A percentile compares a stretch with the other conserved stretches of the same genome.
phyloP scores from a whole-genome alignment of 2,797 vertebrate species.

The Chelon labrosus region DNA sequence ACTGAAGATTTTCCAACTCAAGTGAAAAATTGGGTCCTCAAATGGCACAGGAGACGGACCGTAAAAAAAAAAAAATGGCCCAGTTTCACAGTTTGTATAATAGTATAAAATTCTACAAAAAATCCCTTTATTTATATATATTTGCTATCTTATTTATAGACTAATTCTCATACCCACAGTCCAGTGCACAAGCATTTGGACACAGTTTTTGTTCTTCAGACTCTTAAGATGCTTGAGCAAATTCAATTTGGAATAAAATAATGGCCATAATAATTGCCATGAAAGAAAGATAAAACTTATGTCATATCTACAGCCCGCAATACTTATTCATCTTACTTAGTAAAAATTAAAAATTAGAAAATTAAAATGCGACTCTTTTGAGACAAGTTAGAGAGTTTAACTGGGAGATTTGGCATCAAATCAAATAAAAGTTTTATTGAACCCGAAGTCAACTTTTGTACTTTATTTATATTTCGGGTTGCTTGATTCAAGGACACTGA shows the following conservation, averaged over 20 bases:
- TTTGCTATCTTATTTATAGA: background rate
- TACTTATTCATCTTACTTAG: background rate
- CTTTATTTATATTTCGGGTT: background rate
- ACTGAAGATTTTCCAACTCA: constrained; percentile 12
- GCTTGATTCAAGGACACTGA: background rate
- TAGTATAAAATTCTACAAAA: background rate
- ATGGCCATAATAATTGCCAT: background rate
- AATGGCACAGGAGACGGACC: background rate
- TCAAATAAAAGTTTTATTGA: background rate
- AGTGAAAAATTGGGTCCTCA: constrained; percentile 10
- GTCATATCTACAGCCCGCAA: no score
- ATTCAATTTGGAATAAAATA: no score
- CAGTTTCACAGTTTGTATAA: constrained; percentile 1
- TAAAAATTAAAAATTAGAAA: background rate
- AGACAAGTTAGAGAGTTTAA: background rate
- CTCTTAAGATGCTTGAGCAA: background rate
- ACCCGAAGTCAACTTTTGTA: background rate
- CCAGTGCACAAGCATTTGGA: background rate
- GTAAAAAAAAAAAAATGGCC: background rate
- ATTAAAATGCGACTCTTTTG: background rate
- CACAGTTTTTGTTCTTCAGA: background rate
- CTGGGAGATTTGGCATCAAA: background rate
- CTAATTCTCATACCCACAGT: background rate
- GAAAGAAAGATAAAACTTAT: background rate
- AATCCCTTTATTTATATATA: background rate